A percentile compares a stretch with the other conserved stretches of the same genome.
Conservation (phyloP, 2,888 invertebrate genomes). For the Sympetrum striolatum region DNA sequence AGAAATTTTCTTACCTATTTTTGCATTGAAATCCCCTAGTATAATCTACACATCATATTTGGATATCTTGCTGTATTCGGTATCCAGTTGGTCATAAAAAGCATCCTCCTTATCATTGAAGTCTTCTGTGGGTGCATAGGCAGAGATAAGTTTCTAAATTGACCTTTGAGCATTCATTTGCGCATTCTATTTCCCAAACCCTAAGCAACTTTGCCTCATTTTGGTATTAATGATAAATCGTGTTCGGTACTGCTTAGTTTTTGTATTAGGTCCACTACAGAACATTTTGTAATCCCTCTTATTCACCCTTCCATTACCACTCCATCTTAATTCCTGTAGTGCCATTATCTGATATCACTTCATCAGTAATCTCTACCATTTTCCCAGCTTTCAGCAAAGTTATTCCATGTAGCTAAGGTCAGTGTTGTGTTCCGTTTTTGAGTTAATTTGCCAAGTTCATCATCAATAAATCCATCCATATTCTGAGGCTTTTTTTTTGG, state of each 20-base stretch:
- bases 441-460: neutral
- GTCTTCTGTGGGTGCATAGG: no score
- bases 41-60: neutral
- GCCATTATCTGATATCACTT: neutral
- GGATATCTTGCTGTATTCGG: neutral
- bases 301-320: no score
- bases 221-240: no score
- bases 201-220: no score
- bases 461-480: neutral
- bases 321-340: neutral
- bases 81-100: neutral
- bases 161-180: no score
- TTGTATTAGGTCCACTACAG: no score
- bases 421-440: neutral
- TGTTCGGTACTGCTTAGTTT: no score
- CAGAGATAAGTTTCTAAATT: no score
- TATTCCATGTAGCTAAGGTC: neutral
- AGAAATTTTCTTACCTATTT: neutral
- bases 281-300: no score
- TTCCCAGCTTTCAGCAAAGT: neutral
- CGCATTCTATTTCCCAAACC: no score
- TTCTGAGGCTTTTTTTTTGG: no score
- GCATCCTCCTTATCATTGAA: no score
- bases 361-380: neutral
- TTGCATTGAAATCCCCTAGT: neutral